Base-by-base conservation (phyloP, 1,140 invertebrate genomes). In the Achatina immaculata region DNA sequence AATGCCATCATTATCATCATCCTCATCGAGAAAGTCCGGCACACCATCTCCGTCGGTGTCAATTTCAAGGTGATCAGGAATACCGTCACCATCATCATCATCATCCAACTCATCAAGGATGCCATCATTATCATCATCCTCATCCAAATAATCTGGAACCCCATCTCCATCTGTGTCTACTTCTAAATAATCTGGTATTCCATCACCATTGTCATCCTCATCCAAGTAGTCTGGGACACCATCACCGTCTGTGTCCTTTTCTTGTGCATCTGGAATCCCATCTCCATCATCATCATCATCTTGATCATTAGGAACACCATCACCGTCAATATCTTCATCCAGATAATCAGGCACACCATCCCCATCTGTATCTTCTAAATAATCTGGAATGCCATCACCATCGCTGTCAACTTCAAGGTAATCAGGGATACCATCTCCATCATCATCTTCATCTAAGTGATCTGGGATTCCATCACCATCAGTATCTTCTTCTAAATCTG, bases 31-130 rank as follows among this genome's bases (percentile, higher is more conserved):
- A 83, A 88, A 43, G 69, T 89, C 85, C 14, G 88, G 85, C 71
- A 90, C 86, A 36, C 88, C 89, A 82, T 90, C 88, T 31, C 85
- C 86, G 69, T 90, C 88, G 45, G 62, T 73, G 84, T 90, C 88
- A n/a, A 82, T 71, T 36, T 89, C 89, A 40, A 71, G 28, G 66
- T 88, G 38, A 80, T 90, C 86, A 9, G 88, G 87, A 81, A 90
- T 90, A 14, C 89, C 89, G 81, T 88, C 86, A n/a, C 86, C 88
- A 78, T 89, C 86, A 72, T 76, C 78, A 58, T 88, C 85, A 43
- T 81, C 34, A 58, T 88, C 86, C 21, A 83, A 28, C 34, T 83
- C 9, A 78, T 86, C 85, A 28, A 84, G 84, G 77, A 84, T 86
- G 21, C 86, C 86, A 51, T 89, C 85, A 34, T 83, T 80, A 58